A percentile compares a stretch with the other conserved stretches of the same genome.
Conservation (phyloP, 2,888 invertebrate genomes). For the Helleia helle region DNA sequence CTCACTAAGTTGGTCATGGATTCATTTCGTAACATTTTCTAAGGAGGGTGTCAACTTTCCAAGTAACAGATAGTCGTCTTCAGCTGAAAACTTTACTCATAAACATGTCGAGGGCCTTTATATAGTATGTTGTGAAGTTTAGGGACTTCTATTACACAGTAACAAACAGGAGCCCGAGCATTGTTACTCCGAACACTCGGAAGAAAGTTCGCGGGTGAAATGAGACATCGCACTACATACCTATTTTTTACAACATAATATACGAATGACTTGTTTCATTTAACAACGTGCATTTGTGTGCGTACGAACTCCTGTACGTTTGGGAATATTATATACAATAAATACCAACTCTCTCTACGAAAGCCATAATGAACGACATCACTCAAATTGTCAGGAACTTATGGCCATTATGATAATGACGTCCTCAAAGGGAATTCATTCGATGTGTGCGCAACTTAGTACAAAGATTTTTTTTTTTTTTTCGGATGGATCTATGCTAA, state of each 20-base stretch:
- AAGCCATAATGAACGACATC: no score
- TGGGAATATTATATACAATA: no score
- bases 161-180: constrained; percentile 8
- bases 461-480: no score
- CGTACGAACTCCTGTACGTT: no score
- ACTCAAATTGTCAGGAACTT: no score
- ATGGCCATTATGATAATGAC: no score
- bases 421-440: no score
- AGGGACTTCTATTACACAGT: constrained; percentile 26
- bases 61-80: constrained; percentile 37
- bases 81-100: constrained; percentile 46
- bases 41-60: constrained; percentile 30
- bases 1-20: constrained; percentile 12
- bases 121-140: constrained; percentile 33
- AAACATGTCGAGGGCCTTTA: constrained; percentile 44
- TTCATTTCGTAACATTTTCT: constrained; percentile 13
- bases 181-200: constrained; percentile 1
- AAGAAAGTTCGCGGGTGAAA: background rate
- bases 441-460: no score
- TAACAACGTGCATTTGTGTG: no score
- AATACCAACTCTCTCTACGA: no score
- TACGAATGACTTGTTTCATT: background rate
- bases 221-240: background rate
- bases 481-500: no score
- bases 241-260: background rate